Conservation (phyloP, 2,888 invertebrate species). For the Ormyrus labotus region DNA sequence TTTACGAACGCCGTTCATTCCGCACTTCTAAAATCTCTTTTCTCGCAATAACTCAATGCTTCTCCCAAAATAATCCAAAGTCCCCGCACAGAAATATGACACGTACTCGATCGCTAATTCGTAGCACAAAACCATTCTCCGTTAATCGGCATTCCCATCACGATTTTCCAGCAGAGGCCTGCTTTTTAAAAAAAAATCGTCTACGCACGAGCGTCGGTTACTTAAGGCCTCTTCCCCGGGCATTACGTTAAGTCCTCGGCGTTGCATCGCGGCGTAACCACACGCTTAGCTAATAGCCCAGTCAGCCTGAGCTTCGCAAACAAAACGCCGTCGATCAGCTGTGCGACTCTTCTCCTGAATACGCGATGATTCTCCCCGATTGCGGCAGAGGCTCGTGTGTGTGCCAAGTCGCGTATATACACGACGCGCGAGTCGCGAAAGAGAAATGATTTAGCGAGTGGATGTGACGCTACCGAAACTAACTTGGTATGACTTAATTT, state of each 20-base stretch:
- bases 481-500: too few relatives aligned
- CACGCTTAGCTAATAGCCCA: slow-evolving; percentile 12
- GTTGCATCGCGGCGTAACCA: slow-evolving; percentile 14
- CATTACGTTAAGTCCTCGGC: slow-evolving; percentile 15
- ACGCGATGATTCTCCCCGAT: slow-evolving; percentile 12
- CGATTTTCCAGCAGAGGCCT: too few relatives aligned
- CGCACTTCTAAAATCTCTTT: too few relatives aligned
- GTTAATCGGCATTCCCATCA: too few relatives aligned
- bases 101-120: too few relatives aligned
- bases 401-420: background rate
- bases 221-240: slow-evolving; percentile 14
- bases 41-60: too few relatives aligned
- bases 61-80: too few relatives aligned
- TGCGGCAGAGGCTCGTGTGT: background rate
- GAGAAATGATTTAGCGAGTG: background rate
- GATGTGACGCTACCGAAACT: background rate
- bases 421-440: background rate
- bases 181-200: slow-evolving; percentile 4
- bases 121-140: too few relatives aligned
- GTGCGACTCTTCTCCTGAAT: slow-evolving; percentile 18
- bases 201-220: slow-evolving; percentile 39
- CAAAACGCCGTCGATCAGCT: slow-evolving; percentile 18
- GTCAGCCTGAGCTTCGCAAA: slow-evolving; percentile 10
- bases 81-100: too few relatives aligned
- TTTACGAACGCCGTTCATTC: too few relatives aligned